Evolutionary conservation across 2,888 invertebrate genomes (phyloP), one percentile per base, ranked within the genome.

Genomic region (Melolontha melolontha): DNA sequence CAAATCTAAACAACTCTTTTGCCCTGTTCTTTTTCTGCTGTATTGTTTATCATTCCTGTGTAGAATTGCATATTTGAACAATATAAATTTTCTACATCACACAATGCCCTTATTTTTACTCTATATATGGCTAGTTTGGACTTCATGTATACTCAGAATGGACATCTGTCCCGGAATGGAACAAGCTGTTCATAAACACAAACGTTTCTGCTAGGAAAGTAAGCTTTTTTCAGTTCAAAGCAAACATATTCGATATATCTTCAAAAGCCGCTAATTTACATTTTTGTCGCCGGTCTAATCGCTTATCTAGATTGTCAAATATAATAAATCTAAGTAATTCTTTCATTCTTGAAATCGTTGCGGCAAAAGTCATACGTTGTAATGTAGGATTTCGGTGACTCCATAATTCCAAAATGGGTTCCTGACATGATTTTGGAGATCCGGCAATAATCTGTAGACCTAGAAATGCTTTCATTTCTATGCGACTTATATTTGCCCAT

Each of bases 361-460:
- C 16, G 22, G 12, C 12, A 49, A 12, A 49, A 49, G 4, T 14
- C 49, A 49, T n/a, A 49, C 49, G 1, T 49, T 47, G 47, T 5
- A 47, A 1, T 29, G 29, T n/a, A 5, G 47, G 5, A 47, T 11
- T 47, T 17, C n/a, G 12, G 2, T 47, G 12, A 47, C 47, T 47
- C 1, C 47, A 49, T 49, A 10, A 49, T 49, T 49, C n/a, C 49
- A 49, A 11, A 49, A 49, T 49, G 49, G 5, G n/a, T 49, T 49
- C 0, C 14, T 49, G 49, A 49, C 12, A 49, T 6, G 49, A 10
- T 49, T 49, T 16, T 2, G 1, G 14, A 49, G 2, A 49, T 11
- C 16, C 49, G 22, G 16, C 49, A 49, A 49, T 49, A 49, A 49
- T 49, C 49, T 5, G n/a, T 2, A 49, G 49, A 49, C n/a, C n/a